Evolutionary conservation across 2,113 vertebrate genomes (phyloP).

Genomic region (Bubo scandiacus): DNA sequence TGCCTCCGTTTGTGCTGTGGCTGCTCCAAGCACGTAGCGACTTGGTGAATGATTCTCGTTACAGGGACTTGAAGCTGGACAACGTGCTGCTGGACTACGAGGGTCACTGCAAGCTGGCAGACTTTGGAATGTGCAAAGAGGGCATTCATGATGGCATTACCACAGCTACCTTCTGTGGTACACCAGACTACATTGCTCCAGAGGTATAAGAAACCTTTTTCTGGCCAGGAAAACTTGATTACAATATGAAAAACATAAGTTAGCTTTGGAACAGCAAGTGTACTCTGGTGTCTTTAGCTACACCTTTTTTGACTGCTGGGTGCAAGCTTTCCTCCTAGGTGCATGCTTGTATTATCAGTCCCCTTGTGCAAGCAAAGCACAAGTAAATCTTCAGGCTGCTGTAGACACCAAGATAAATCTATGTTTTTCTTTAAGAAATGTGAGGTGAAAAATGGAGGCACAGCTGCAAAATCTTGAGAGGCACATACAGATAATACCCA

Average conservation of each 20-base stretch:
- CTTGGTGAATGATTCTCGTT: not conserved
- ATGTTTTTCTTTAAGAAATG: not conserved
- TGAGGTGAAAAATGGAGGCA: not conserved
- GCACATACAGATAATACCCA: not conserved
- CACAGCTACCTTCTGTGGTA: conserved; percentile 95
- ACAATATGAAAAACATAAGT: not conserved
- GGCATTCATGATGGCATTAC: conserved; percentile 86
- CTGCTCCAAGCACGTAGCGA: not conserved
- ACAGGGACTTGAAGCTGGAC: conserved; percentile 95
- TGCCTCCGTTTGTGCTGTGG: not conserved
- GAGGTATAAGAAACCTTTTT: conserved; percentile 82
- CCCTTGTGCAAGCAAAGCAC: not conserved
- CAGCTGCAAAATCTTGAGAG: not conserved
- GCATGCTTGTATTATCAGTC: not conserved
- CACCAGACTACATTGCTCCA: conserved; percentile 96
- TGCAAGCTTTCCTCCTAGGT: not conserved
- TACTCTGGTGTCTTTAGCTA: not conserved
- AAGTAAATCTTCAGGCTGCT: not conserved
- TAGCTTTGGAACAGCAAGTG: not conserved
- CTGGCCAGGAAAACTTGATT: not conserved
- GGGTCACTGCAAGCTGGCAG: conserved; percentile 97
- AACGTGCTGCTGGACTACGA: conserved; percentile 94
- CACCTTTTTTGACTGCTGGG: not conserved
- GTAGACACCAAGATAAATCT: not conserved
- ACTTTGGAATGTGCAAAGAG: conserved; percentile 99